Conservation (phyloP, 2,797 vertebrate species). For the Oreortyx pictus region DNA sequence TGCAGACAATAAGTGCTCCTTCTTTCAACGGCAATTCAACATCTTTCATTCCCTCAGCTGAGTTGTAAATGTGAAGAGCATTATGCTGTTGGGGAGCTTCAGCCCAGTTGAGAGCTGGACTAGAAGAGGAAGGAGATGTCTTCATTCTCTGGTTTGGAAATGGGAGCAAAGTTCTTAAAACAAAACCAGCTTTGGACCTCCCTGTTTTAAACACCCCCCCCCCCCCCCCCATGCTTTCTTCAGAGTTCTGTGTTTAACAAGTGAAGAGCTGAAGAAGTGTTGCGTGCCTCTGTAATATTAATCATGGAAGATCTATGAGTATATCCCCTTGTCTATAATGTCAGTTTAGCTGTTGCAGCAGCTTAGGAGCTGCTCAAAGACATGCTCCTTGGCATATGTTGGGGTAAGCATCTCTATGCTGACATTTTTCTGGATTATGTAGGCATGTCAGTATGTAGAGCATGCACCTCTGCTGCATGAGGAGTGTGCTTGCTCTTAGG, state of each 20-base stretch:
- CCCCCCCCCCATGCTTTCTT: not conserved
- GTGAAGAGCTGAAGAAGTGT: not conserved
- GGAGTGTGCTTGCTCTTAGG: accelerated
- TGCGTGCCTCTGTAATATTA: not conserved
- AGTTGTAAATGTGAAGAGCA: not conserved
- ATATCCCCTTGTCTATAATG: not conserved
- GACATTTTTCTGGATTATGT: not conserved
- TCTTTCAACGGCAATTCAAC: no score
- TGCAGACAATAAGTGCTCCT: not conserved
- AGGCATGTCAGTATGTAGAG: not conserved
- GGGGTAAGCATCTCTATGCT: not conserved
- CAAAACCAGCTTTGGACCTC: not conserved
- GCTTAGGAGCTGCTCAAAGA: not conserved
- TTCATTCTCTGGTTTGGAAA: not conserved
- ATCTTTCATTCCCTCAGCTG: no score
- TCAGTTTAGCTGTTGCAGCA: not conserved
- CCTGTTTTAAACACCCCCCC: not conserved
- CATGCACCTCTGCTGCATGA: not conserved
- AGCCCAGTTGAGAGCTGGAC: not conserved
- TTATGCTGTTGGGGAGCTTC: not conserved
- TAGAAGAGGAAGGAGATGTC: no score
- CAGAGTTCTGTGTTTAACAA: not conserved
- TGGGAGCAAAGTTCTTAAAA: not conserved
- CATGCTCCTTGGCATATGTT: not conserved
- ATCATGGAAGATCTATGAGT: not conserved